Evolutionary conservation across 2,888 invertebrate genomes (phyloP).

Genomic region (Candidula unifasciata): DNA sequence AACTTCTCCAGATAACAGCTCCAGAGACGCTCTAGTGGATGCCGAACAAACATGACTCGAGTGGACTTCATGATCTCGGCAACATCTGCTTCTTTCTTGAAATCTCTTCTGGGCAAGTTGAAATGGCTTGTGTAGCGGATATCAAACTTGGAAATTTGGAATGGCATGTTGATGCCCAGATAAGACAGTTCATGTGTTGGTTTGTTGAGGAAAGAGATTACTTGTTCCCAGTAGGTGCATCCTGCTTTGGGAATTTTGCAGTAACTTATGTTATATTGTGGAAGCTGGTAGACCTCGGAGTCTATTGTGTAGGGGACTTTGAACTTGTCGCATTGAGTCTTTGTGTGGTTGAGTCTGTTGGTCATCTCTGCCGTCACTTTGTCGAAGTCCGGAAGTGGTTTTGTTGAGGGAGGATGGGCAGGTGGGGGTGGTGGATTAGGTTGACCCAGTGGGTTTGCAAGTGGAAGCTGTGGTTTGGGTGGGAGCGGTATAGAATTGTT

Average conservation of each 20-base stretch:
- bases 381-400: slow-evolving; percentile 37
- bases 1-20: slow-evolving; percentile 49
- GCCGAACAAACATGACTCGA: slow-evolving; percentile 41
- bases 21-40: slow-evolving; percentile 48
- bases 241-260: slow-evolving; percentile 49
- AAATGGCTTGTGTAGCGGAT: slow-evolving; percentile 51
- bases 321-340: slow-evolving; percentile 35
- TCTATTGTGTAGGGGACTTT: slow-evolving; percentile 45
- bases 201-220: slow-evolving; percentile 44
- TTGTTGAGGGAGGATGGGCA: slow-evolving; percentile 3
- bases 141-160: slow-evolving; percentile 50
- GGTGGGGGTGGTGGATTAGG: not conserved
- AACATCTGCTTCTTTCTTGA: slow-evolving; percentile 23
- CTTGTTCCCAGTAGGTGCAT: slow-evolving; percentile 48
- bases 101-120: slow-evolving; percentile 42
- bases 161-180: slow-evolving; percentile 40
- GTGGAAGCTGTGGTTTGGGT: no score
- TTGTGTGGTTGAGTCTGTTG: slow-evolving; percentile 20
- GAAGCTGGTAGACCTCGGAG: slow-evolving; percentile 36
- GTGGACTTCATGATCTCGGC: slow-evolving; percentile 28
- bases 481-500: no score
- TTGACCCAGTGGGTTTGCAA: not conserved
- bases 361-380: slow-evolving; percentile 19
- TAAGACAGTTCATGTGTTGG: slow-evolving; percentile 25
- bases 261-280: slow-evolving; percentile 39